Base-by-base conservation (phyloP, 1,140 invertebrate genomes). In the Magallana gigas region DNA sequence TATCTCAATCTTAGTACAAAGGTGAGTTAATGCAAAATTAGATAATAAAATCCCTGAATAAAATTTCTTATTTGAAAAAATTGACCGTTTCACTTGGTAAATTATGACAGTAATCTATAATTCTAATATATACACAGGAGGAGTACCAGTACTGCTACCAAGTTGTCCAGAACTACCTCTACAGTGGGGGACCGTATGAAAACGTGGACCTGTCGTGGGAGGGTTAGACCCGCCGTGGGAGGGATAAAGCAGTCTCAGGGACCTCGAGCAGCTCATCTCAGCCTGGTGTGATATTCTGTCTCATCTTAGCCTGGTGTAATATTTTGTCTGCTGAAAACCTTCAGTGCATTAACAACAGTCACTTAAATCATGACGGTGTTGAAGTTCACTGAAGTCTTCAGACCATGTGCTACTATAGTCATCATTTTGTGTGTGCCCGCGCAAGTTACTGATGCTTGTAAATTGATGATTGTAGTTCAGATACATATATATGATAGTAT, bases 101-200 rank as follows among this genome's bases (percentile, higher is more conserved):
- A 48, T 48, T 48, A 48, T 48, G 5, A 48, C 3, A 48, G 36
- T 5, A 48, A 48, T 48, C 36, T 48, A 48, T 48, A 48, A 48
- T 48, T 48, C 36, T 48, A 48, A 48, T 48, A 2, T 48, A 48
- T 48, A 48, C 36, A 48, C 8, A 76, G 68, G 68, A 76, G 68
- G 68, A 76, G 23, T 76, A 76, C 23, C 68, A 76, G 68, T 76
- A 76, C 36, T 76, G 68, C 9, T 76, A 76, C 29, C 23, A 29
- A 76, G 68, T 76, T 8, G 68, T 76, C 5, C 68, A 29, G 68
- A 76, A 76, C 68, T 76, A 29, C 23, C 23, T 76, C 6, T 36
- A 29, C 36, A 76, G 8, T 1, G 68, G 68, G 23, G 68, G 68
- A 36, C 68, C 68, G 1, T 76, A 76, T 29, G 68, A 76, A 76